Evolutionary conservation across 2,797 vertebrate species (phyloP).

Genomic region (Ispidina picta): DNA sequence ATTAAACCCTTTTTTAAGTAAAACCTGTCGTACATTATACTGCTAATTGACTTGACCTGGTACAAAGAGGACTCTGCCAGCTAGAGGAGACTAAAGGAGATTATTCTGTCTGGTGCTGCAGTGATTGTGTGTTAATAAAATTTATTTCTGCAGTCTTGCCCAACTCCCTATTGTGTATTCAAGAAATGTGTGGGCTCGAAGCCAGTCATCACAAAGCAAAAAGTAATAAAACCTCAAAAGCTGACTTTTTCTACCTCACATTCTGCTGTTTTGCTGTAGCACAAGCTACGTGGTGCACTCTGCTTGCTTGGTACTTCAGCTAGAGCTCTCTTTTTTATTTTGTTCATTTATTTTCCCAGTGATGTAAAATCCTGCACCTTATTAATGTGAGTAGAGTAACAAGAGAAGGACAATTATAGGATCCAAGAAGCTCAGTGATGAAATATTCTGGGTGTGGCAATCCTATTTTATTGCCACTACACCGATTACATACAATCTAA

Average conservation of each 20-base stretch:
- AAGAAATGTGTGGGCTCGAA: slow-evolving; percentile 79
- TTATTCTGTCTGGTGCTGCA: slow-evolving; percentile 79
- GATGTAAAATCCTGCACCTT: not conserved
- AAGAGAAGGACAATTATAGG: slow-evolving; percentile 9
- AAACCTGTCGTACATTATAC: slow-evolving; percentile 79
- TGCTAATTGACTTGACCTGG: slow-evolving; percentile 81
- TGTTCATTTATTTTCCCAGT: not conserved
- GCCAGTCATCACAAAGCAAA: slow-evolving; percentile 78
- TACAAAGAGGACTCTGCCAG: slow-evolving; percentile 77
- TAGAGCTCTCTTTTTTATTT: not conserved
- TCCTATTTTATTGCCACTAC: slow-evolving; percentile 33
- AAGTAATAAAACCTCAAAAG: slow-evolving; percentile 75
- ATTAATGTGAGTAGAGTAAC: slow-evolving; percentile 15
- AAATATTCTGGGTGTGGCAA: slow-evolving; percentile 12
- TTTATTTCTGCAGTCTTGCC: slow-evolving; percentile 80
- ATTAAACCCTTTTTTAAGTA: slow-evolving; percentile 78
- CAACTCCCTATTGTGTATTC: slow-evolving; percentile 81
- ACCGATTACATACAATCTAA: slow-evolving; percentile 6
- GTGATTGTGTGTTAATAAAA: slow-evolving; percentile 81
- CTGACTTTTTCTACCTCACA: slow-evolving; percentile 43
- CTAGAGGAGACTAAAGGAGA: slow-evolving; percentile 79
- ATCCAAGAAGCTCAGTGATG: slow-evolving; percentile 4
- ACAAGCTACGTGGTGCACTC: not conserved
- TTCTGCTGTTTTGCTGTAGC: slow-evolving; percentile 26
- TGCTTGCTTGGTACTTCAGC: not conserved